Evolutionary conservation across 2,888 invertebrate genomes (phyloP).

Genomic region (Globia sparganii): DNA sequence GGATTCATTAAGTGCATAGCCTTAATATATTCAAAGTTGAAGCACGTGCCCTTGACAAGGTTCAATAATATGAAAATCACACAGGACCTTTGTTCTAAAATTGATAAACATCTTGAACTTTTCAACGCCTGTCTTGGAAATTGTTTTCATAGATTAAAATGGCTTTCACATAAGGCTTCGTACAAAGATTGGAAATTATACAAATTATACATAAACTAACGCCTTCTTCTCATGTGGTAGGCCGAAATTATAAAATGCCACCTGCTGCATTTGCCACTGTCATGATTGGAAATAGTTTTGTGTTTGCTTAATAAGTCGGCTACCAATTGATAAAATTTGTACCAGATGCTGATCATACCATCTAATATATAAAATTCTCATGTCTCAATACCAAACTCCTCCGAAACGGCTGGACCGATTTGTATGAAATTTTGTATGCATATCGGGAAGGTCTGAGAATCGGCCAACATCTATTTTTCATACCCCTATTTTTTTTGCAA

Average conservation of each 20-base stretch:
- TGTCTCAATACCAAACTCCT: no score
- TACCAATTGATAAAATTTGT: no score
- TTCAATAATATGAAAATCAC: not conserved
- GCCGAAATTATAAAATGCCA: not conserved
- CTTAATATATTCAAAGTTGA: conserved; percentile 5
- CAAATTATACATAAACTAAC: not conserved
- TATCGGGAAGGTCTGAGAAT: no score
- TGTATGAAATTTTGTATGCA: no score
- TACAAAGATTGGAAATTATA: not conserved
- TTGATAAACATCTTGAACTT: conserved; percentile 9
- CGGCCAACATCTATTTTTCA: no score
- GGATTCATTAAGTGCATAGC: no score
- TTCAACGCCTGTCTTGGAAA: not conserved
- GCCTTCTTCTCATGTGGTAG: not conserved
- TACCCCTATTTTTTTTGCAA: no score
- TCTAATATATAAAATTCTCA: no score
- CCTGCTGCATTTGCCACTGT: not conserved
- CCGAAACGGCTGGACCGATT: no score
- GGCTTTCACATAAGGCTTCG: not conserved
- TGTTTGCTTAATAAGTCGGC: not conserved
- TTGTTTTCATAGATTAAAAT: not conserved
- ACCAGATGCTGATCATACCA: no score
- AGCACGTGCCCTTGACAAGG: not conserved
- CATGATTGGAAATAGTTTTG: not conserved
- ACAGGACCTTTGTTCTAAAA: not conserved